Evolutionary conservation across 2,888 invertebrate species (phyloP).

Genomic region (Euproctis similis): DNA sequence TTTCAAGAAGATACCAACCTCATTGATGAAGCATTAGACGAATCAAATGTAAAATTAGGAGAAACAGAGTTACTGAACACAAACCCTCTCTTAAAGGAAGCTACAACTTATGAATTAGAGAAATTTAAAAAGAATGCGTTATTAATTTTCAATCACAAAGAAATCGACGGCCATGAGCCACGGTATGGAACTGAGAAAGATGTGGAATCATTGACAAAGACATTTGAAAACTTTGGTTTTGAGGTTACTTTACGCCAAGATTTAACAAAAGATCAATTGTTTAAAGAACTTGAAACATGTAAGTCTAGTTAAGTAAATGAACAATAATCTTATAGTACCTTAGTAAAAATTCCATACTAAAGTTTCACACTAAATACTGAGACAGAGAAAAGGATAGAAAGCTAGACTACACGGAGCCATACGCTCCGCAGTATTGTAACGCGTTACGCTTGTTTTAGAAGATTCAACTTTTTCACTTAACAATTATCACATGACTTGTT

Average conservation of each 20-base stretch:
- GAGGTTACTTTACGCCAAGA: conserved; percentile 38
- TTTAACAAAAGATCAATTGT: conserved; percentile 38
- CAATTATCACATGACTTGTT: no score
- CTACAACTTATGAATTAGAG: conserved; percentile 49
- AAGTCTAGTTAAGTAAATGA: conserved; percentile 15
- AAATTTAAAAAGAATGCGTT: conserved; percentile 49
- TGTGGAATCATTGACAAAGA: conserved; percentile 33
- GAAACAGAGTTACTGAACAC: conserved; percentile 10
- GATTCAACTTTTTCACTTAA: no score
- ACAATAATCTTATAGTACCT: no score
- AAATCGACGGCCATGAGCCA: conserved; percentile 35
- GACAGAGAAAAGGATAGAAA: no score
- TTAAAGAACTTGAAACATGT: conserved; percentile 39
- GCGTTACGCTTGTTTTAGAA: no score
- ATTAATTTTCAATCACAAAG: conserved; percentile 51
- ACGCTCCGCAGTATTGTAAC: no score
- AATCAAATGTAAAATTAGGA: no score
- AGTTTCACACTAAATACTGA: no score
- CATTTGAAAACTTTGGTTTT: conserved; percentile 45
- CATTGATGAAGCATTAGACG: no score
- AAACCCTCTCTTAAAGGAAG: conserved; percentile 35
- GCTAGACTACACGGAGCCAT: no score
- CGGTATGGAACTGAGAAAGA: conserved; percentile 48
- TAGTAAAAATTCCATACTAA: no score
- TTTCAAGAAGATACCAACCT: no score